Percentiles rank a stretch among this genome's conserved stretches.
Evolutionary conservation across 1,140 invertebrate species (phyloP).

Genomic region (Gryon sp.): DNA sequence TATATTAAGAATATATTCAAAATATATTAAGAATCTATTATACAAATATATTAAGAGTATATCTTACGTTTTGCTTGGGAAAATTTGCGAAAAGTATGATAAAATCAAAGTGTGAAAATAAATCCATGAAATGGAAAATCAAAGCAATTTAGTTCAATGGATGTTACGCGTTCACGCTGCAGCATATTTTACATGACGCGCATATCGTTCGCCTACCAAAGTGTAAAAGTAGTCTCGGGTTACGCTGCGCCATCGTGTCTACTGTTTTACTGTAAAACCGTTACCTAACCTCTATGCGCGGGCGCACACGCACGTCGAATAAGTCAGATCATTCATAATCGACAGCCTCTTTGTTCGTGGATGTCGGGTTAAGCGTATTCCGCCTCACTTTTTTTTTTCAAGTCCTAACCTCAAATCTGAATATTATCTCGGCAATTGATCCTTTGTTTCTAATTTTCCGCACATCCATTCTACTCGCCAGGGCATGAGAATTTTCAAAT

Average conservation of each 20-base stretch:
- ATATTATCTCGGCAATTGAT: constrained; percentile 31
- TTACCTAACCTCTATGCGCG: constrained; percentile 75
- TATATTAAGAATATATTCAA: no score
- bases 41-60: no score
- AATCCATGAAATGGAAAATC: no score
- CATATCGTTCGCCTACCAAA: constrained; percentile 37
- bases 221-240: constrained; percentile 58
- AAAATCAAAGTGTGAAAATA: no score
- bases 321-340: constrained; percentile 47
- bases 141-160: no score
- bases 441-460: constrained; percentile 44
- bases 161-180: constrained; percentile 1
- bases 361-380: constrained; percentile 42
- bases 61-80: no score
- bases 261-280: constrained; percentile 74
- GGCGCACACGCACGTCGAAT: constrained; percentile 50
- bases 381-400: constrained; percentile 34
- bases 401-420: constrained; percentile 11
- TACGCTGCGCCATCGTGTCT: constrained; percentile 72
- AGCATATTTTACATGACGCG: constrained; percentile 40
- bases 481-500: constrained; percentile 28
- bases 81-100: no score
- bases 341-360: constrained; percentile 56
- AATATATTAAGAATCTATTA: no score
- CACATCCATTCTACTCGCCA: constrained; percentile 7